Evolutionary conservation across 2,113 vertebrate genomes (phyloP).

Genomic region (Hydropotes inermis): DNA sequence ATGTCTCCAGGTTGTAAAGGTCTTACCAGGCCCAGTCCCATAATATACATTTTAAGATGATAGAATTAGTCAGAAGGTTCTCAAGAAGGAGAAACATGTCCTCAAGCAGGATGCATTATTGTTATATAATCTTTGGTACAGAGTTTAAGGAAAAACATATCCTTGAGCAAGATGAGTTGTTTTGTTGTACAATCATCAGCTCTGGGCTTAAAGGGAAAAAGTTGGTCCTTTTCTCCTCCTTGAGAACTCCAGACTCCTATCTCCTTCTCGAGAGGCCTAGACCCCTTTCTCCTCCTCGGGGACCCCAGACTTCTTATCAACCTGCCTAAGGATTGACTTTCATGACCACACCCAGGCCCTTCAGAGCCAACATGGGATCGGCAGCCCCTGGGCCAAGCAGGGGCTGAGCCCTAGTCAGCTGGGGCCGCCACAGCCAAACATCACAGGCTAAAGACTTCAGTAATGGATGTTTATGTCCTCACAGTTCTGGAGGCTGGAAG

Average conservation of each 20-base stretch:
- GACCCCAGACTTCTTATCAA: background rate
- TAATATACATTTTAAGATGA: background rate
- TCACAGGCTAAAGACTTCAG: background rate
- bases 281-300: fast-evolving
- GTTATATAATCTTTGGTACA: background rate
- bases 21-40: background rate
- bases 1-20: background rate
- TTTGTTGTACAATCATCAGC: background rate
- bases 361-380: background rate
- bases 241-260: background rate
- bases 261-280: background rate
- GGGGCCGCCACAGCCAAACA: background rate
- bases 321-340: background rate
- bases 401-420: background rate
- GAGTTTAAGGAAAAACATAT: background rate
- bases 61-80: background rate
- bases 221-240: background rate
- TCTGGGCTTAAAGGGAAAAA: background rate
- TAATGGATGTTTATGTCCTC: background rate
- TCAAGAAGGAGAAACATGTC: background rate
- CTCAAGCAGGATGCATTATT: background rate
- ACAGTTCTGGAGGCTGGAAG: background rate
- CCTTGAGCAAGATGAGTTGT: background rate
- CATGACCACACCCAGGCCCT: background rate
- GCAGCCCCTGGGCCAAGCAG: background rate